Base-by-base conservation (phyloP, 2,113 vertebrate species). In the Embiotoca jacksoni region DNA sequence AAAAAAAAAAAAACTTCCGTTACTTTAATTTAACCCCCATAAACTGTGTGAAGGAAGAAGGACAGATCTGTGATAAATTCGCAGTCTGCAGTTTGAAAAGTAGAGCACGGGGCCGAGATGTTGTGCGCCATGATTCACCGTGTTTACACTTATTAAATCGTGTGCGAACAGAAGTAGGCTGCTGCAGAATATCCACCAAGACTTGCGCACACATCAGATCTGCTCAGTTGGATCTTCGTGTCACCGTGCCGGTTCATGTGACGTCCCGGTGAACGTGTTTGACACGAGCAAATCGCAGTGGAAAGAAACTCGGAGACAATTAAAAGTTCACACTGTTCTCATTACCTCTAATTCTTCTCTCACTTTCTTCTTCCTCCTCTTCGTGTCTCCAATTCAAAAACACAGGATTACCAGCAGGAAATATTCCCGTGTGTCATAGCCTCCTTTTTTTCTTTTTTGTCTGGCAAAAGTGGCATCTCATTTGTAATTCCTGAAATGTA, bases 71-170 rank as follows among this genome's bases (percentile, higher is more conserved):
- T 16, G 49, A 82, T 80, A 62, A 75, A 80, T 72, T 39, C 60
- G 52, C n/a, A 76, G 66, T 44, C n/a, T 61, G 35, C 49, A 49
- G 8, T 71, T 55, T 71, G 31, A 73, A 70, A 74, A 56, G 67
- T 8, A 47, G 50, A 13, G 31, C 37, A 61, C 31, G 39, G 50
- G 63, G 36, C 36, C 63, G 56, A 84, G 64, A 31, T 47, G 6
- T 11, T 49, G 46, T 33, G 3, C 49, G 37, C 58, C 77, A 35
- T 53, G 78, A 82, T 68, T 52, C 33, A 54, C 56, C 46, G 61
- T 75, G 72, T 72, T 83, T 72, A 52, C 61, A 70, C 49, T 78
- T 62, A 82, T 76, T 83, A 66, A 78, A 75, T 57, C 65, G 14
- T 2, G 16, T 66, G 58, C 54, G 80, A 78, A 80, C 68, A 72